Conservation (phyloP, 2,797 vertebrate species). For the Alca torda region DNA sequence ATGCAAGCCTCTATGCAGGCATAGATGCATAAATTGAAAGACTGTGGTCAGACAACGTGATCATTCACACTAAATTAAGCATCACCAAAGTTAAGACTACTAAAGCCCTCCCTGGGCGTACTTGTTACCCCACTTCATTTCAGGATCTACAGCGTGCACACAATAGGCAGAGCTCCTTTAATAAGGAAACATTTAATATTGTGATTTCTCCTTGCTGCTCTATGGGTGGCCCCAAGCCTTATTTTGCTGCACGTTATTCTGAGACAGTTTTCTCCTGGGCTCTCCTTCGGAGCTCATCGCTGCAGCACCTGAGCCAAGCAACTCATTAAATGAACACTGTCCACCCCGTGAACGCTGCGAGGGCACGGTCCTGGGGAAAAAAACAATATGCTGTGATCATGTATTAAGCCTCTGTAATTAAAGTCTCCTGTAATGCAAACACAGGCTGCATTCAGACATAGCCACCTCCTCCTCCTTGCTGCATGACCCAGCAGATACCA, state of each 20-base stretch:
- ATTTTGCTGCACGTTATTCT: neutral
- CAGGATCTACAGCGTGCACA: neutral
- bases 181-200: neutral
- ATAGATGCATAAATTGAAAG: neutral
- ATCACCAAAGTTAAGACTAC: neutral
- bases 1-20: neutral
- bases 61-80: neutral
- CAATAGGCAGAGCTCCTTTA: neutral
- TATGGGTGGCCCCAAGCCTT: neutral
- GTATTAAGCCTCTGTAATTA: slow-evolving; percentile 23
- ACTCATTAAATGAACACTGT: neutral
- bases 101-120: neutral
- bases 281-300: neutral
- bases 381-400: neutral
- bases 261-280: neutral
- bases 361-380: neutral
- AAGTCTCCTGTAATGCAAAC: neutral
- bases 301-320: neutral
- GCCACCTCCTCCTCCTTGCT: neutral
- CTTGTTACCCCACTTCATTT: neutral
- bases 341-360: neutral
- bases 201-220: neutral
- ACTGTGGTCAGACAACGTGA: neutral
- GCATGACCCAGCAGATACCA: neutral
- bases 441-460: neutral